Evolutionary conservation across 2,113 vertebrate genomes (phyloP).

Genomic region (Boleophthalmus pectinirostris): DNA sequence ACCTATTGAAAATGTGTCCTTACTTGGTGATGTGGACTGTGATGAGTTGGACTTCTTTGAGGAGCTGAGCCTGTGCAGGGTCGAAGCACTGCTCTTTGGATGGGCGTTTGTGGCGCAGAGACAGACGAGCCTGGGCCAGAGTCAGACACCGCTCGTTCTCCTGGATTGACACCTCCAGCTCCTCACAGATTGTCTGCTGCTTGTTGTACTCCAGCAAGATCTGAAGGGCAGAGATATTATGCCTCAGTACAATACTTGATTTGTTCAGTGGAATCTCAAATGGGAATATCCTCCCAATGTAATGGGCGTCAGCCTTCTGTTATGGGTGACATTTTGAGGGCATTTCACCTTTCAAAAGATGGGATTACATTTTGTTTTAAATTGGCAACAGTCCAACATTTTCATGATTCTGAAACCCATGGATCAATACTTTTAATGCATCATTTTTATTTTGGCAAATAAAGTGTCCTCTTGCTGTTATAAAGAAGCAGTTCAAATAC

Average conservation of each 20-base stretch:
- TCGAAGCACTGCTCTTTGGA: conserved; percentile 85
- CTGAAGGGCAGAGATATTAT: background rate
- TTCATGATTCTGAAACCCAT: no score
- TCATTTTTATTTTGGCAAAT: no score
- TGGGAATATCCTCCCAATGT: no score
- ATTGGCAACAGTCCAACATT: no score
- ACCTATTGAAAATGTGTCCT: conserved; percentile 24
- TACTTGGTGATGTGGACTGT: conserved; percentile 77
- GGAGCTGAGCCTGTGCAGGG: conserved; percentile 76
- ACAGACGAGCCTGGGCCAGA: conserved; percentile 81
- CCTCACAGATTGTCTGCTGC: conserved; percentile 82
- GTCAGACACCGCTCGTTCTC: conserved; percentile 80
- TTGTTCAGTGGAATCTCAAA: no score
- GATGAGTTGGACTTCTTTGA: conserved; percentile 83
- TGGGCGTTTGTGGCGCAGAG: conserved; percentile 79
- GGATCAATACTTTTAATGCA: no score
- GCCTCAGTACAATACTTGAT: background rate
- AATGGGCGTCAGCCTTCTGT: no score
- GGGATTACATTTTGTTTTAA: no score
- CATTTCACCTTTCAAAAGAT: no score
- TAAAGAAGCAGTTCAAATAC: no score
- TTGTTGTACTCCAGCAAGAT: conserved; percentile 22
- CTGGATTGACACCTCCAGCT: conserved; percentile 77
- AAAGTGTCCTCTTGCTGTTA: no score
- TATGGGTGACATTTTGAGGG: no score